phyloP scores from a whole-genome alignment of 2,797 vertebrate species.

The Melanotaenia trifasciata region DNA sequence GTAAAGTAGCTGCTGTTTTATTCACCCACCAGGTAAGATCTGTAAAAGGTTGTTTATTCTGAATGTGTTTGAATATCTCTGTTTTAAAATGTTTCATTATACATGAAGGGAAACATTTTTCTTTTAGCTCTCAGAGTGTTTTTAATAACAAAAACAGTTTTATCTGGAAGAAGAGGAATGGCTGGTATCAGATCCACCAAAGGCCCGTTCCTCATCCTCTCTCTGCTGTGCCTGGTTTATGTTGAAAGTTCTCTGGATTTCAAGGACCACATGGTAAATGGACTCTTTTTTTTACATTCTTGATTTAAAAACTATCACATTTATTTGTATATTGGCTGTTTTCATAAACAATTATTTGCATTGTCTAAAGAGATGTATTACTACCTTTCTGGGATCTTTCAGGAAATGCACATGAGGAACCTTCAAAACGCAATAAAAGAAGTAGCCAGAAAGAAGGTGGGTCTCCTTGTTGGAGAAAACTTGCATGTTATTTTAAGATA shows the following conservation, averaged over 20 bases:
- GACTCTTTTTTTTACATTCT: not conserved
- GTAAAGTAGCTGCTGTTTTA: not conserved
- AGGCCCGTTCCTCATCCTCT: constrained; percentile 19
- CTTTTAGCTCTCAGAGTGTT: accelerated
- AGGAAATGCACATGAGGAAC: not conserved
- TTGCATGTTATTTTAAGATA: too few relatives aligned
- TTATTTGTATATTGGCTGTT: too few relatives aligned
- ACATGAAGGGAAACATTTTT: accelerated
- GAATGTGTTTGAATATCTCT: not conserved
- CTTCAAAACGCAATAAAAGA: not conserved
- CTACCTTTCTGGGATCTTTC: not conserved
- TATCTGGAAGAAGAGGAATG: not conserved
- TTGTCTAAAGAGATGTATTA: not conserved
- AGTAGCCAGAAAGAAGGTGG: not conserved
- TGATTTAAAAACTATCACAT: not conserved
- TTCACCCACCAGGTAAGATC: constrained; percentile 11
- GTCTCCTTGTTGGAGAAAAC: not conserved
- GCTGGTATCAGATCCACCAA: not conserved
- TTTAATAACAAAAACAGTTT: constrained; percentile 26
- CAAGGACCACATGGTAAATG: not conserved
- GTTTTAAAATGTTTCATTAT: not conserved
- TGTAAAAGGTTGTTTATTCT: not conserved
- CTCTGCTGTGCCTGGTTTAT: constrained; percentile 32
- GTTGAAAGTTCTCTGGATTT: not conserved
- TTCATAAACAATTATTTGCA: not conserved